A percentile compares a stretch with the other conserved stretches of the same genome.
These are phyloP conservation scores for Natrix natrix DNA, from an alignment of 2,797 vertebrate species.

Conservation along the genomic window DNA sequence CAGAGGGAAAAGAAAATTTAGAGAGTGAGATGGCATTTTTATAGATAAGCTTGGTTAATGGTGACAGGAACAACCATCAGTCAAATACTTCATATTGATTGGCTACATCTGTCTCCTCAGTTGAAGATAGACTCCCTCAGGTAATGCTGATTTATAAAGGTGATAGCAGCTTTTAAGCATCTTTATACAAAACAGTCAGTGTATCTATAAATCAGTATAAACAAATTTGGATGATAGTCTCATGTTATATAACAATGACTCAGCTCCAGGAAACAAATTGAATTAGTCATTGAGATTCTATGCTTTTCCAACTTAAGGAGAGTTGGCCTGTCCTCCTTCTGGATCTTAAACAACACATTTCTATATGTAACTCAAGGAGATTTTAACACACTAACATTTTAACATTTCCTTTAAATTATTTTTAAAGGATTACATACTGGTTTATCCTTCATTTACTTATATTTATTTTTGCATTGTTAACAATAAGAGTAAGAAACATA, in stretches of 20 bases:
- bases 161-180: constrained; percentile 53
- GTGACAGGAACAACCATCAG: constrained; percentile 44
- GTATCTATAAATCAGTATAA: constrained; percentile 67
- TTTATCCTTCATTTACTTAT: background rate
- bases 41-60: constrained; percentile 46
- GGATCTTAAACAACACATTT: constrained; percentile 63
- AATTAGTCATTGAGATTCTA: constrained; percentile 65
- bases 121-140: constrained; percentile 52
- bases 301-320: constrained; percentile 52
- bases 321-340: constrained; percentile 31
- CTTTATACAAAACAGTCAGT: constrained; percentile 51
- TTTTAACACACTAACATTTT: constrained; percentile 46
- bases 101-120: constrained; percentile 52
- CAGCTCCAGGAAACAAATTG: constrained; percentile 52
- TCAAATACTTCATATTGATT: constrained; percentile 64
- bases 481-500: background rate
- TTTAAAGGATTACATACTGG: background rate
- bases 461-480: background rate
- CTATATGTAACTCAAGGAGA: constrained; percentile 39
- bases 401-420: background rate
- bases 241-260: constrained; percentile 59
- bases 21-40: background rate
- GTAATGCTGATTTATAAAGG: constrained; percentile 59
- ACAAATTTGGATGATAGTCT: constrained; percentile 66
- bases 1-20: constrained; percentile 32